These are phyloP conservation scores for Amphipoea lucens DNA, from an alignment of 2,888 invertebrate species.

Conservation along the genomic window DNA sequence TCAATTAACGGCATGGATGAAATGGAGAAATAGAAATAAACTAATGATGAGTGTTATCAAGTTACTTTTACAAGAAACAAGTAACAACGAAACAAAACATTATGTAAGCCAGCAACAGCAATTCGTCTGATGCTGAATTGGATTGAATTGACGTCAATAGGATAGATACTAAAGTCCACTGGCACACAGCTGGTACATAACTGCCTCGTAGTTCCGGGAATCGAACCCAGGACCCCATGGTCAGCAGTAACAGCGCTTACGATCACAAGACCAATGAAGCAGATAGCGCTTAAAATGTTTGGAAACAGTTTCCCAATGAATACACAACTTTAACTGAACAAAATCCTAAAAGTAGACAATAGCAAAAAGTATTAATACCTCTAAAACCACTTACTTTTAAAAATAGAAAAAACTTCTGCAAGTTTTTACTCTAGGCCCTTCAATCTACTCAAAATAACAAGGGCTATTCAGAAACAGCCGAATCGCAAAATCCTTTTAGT, in stretches of 20 bases:
- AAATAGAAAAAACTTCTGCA: conserved; percentile 28
- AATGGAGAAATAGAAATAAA: too few species aligned
- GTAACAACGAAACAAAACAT: too few species aligned
- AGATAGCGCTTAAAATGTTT: not conserved
- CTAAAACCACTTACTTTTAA: conserved; percentile 30
- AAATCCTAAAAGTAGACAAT: not conserved
- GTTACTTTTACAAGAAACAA: too few species aligned
- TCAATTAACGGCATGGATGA: too few species aligned
- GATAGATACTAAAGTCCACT: not conserved
- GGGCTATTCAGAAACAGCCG: conserved; percentile 69
- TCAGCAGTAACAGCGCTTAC: not conserved
- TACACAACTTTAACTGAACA: not conserved
- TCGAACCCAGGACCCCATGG: not conserved
- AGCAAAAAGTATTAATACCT: conserved; percentile 19
- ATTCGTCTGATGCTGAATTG: not conserved
- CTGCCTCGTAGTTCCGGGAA: not conserved
- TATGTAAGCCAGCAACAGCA: too few species aligned
- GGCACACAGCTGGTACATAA: too few species aligned
- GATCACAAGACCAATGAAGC: not conserved
- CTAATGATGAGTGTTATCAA: too few species aligned
- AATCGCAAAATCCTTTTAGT: conserved; percentile 74
- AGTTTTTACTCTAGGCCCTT: conserved; percentile 48
- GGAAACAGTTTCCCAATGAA: not conserved
- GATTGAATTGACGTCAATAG: not conserved
- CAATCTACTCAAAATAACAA: conserved; percentile 64